A percentile compares a stretch with the other conserved stretches of the same genome.
Evolutionary conservation across 1,140 invertebrate genomes (phyloP).

Genomic region (Papilio polytes): DNA sequence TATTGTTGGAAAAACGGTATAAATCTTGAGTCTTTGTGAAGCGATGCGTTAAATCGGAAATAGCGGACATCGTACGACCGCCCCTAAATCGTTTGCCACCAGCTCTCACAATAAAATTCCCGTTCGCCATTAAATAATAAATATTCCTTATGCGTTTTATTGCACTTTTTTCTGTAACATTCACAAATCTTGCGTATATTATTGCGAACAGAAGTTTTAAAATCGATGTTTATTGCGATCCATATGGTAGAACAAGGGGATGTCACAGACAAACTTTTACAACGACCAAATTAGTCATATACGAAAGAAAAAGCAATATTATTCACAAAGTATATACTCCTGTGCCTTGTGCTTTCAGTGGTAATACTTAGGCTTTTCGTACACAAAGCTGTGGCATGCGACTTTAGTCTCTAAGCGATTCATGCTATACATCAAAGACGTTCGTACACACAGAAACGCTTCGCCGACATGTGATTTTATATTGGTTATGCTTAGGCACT

Average conservation of each 20-base stretch:
- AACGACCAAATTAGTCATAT: neutral
- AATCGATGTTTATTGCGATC: slow-evolving; percentile 19
- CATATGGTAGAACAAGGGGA: neutral
- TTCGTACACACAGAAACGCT: too few relatives aligned
- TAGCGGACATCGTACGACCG: slow-evolving; percentile 56
- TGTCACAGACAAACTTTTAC: neutral
- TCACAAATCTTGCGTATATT: slow-evolving; percentile 49
- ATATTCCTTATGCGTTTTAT: slow-evolving; percentile 69
- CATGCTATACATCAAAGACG: too few relatives aligned
- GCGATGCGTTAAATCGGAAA: slow-evolving; percentile 70
- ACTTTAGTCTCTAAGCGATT: too few relatives aligned
- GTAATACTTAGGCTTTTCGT: too few relatives aligned
- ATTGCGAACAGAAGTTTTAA: slow-evolving; percentile 1
- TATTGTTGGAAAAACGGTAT: slow-evolving; percentile 30
- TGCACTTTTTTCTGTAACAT: slow-evolving; percentile 50
- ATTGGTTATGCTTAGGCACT: too few relatives aligned
- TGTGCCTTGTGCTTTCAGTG: too few relatives aligned
- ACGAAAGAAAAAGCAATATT: neutral
- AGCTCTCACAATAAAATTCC: slow-evolving; percentile 70
- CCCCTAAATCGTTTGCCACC: slow-evolving; percentile 62
- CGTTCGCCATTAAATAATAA: slow-evolving; percentile 64
- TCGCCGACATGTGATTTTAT: too few relatives aligned
- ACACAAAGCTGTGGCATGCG: too few relatives aligned
- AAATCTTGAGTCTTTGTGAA: slow-evolving; percentile 44
- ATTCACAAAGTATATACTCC: too few relatives aligned